These are phyloP conservation scores for Polydrusus pterygomalis DNA, from an alignment of 2,888 invertebrate genomes.

Conservation along the genomic window DNA sequence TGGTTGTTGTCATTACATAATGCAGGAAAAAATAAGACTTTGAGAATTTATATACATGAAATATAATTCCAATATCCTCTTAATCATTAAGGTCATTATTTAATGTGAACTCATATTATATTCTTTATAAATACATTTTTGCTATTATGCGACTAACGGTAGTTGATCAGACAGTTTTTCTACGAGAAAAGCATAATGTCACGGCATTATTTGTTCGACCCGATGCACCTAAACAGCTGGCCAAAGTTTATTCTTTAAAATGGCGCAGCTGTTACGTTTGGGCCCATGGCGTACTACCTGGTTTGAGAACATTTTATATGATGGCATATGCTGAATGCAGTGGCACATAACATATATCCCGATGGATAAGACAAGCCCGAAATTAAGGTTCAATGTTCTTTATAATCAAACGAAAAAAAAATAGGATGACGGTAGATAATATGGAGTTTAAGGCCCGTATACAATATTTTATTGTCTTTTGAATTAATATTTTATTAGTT, in stretches of 20 bases:
- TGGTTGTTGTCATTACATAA: neutral
- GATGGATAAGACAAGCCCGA: conserved; percentile 53
- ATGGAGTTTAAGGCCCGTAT: conserved; percentile 29
- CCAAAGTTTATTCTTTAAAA: conserved; percentile 72
- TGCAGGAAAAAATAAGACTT: neutral
- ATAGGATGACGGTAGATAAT: conserved; percentile 38
- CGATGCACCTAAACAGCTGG: conserved; percentile 70
- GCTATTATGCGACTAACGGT: conserved; percentile 69
- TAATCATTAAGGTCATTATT: conserved; percentile 44
- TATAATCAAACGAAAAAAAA: conserved; percentile 47
- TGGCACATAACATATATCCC: conserved; percentile 50
- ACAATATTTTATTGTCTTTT: no score
- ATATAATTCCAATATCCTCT: conserved; percentile 1
- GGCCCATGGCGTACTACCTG: conserved; percentile 67
- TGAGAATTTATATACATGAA: neutral
- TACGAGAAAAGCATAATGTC: conserved; percentile 53
- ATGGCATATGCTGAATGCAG: conserved; percentile 64
- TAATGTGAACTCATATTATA: conserved; percentile 54
- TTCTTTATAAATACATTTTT: conserved; percentile 65
- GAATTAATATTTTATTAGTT: no score
- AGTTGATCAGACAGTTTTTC: conserved; percentile 60
- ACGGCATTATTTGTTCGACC: conserved; percentile 60
- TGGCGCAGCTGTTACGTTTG: conserved; percentile 69
- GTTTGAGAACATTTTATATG: conserved; percentile 62
- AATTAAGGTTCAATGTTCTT: conserved; percentile 54